Percentiles rank a stretch among this genome's conserved stretches.
These are phyloP conservation scores for Pachycephus smyrnensis DNA, from an alignment of 2,888 invertebrate species.

Conservation along the genomic window DNA sequence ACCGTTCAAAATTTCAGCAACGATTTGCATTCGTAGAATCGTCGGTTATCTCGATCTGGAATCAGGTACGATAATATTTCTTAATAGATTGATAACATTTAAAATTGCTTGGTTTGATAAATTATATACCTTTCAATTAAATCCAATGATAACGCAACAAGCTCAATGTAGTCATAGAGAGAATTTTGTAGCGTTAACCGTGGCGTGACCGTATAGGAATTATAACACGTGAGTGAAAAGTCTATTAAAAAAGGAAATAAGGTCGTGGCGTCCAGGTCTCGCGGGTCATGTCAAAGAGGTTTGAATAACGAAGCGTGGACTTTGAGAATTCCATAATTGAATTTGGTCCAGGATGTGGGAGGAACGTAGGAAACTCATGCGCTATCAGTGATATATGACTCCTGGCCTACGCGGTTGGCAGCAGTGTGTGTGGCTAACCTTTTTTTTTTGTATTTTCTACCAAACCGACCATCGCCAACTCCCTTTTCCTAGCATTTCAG, in stretches of 20 bases:
- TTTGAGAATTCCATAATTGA: constrained; percentile 27
- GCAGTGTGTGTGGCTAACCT: neutral
- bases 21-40: neutral
- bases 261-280: neutral
- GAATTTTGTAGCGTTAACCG: neutral
- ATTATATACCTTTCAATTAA: neutral
- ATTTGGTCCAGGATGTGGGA: constrained; percentile 14
- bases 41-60: neutral
- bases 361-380: constrained; percentile 11
- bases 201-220: neutral
- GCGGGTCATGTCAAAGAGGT: neutral
- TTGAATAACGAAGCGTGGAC: neutral
- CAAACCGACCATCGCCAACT: neutral
- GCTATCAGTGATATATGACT: constrained; percentile 30
- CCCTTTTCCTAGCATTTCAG: neutral
- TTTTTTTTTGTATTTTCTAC: constrained; percentile 8
- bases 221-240: neutral
- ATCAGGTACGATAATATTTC: neutral
- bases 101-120: neutral
- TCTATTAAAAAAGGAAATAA: neutral
- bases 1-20: neutral
- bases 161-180: neutral
- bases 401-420: neutral
- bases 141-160: neutral
- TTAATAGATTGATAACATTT: neutral